Evolutionary conservation across 2,888 invertebrate species (phyloP), one percentile per base, ranked within the genome.

Genomic region (Eristalinus sepulchralis): DNA sequence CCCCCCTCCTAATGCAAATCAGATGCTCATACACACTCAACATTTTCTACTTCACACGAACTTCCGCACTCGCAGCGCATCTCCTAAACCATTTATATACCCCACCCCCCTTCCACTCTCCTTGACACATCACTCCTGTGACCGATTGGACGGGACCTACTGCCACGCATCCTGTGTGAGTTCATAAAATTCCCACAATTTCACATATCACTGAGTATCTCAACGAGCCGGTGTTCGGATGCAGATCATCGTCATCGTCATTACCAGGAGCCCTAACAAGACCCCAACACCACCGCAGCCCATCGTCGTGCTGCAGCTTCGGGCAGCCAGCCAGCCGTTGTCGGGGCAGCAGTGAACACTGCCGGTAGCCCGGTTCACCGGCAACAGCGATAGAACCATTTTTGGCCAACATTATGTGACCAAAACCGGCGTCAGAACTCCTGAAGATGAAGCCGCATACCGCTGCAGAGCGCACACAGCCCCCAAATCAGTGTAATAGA

Each of bases 401-500:
- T 86, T 86, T 66, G 83, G 86, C 53, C 64, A 83, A 85, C 68
- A 72, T 81, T 27, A 66, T 80, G 67, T 80, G 71, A 73, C 77
- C 82, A 85, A 86, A 78, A 64, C 39, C 64, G 71, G 76, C 57
- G 39, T 53, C 39, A 72, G 75, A 66, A 62, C 79, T 83, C 84
- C 76, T 59, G 33, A 27, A 73, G 77, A 82, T 77, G 82, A 82
- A 55, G 39, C 27, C 67, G 55, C 68, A 62, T 67, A 39, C 57
- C 39, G 68, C 31, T 24, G 64, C 72, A 36, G 17, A 27, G 63
- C 59, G 55, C 62, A 72, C 67, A 83, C 27, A 27, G 5, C 27
- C 78, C 77, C 73, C 82, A 86, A 86, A 86, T 86, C 86, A 83
- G 86, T 75, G 78, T 83, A 86, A 86, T 86, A 86, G 86, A 86